Evolutionary conservation across 2,888 invertebrate genomes (phyloP).

Genomic region (Rapana venosa): DNA sequence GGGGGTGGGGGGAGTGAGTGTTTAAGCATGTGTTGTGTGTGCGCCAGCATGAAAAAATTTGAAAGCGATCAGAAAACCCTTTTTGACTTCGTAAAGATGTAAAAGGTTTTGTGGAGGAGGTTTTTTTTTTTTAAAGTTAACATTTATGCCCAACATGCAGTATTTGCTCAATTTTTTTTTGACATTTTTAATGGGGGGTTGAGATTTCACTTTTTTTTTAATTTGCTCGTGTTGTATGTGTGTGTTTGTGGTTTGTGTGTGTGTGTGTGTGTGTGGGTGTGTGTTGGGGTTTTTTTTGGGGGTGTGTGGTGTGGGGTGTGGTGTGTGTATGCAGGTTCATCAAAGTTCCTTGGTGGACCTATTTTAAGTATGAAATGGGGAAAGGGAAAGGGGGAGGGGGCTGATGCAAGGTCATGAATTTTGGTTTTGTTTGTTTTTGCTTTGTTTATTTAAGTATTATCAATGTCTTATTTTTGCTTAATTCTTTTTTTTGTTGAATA

Average conservation of each 20-base stretch:
- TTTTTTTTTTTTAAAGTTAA: too few species aligned
- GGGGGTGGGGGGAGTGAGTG: not conserved
- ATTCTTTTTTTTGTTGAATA: not conserved
- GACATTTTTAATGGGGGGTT: too few species aligned
- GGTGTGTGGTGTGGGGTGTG: not conserved
- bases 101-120: too few species aligned
- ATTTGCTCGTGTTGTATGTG: not conserved
- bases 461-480: not conserved
- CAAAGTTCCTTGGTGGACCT: constrained; percentile 97
- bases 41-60: too few species aligned
- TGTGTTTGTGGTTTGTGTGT: not conserved
- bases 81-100: too few species aligned
- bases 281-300: not conserved
- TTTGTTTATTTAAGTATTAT: not conserved
- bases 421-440: not conserved
- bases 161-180: too few species aligned
- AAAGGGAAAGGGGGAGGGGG: not conserved
- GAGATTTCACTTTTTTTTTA: too few species aligned
- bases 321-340: constrained; percentile 84
- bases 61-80: too few species aligned
- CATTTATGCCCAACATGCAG: too few species aligned
- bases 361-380: constrained; percentile 84
- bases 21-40: not conserved
- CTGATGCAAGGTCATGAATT: too few species aligned
- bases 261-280: not conserved